Percentiles rank a stretch among this genome's conserved stretches.
These are phyloP conservation scores for Cynaeus angustus DNA, from an alignment of 2,888 invertebrate species.

Conservation along the genomic window DNA sequence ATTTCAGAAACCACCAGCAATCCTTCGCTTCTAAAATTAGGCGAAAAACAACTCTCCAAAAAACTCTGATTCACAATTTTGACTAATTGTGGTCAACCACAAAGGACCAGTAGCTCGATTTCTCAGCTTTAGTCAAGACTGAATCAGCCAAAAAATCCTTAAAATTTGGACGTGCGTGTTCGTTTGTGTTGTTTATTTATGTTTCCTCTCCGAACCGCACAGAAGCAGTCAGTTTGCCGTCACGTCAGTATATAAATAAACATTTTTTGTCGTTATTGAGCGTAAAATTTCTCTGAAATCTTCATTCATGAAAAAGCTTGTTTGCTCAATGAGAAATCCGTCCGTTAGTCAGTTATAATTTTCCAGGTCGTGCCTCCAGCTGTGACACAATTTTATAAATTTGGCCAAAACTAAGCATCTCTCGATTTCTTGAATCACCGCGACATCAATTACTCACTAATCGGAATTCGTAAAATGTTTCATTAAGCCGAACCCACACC, in stretches of 20 bases:
- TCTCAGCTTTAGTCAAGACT: no score
- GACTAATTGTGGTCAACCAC: no score
- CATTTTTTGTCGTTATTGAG: background rate
- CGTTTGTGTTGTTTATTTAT: background rate
- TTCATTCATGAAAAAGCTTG: slow-evolving; percentile 17
- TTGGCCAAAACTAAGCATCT: background rate
- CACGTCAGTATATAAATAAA: background rate
- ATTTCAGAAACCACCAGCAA: no score
- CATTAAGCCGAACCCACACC: slow-evolving; percentile 11
- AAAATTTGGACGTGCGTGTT: no score
- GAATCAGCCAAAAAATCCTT: no score
- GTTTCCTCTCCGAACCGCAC: background rate
- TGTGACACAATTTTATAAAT: slow-evolving; percentile 27
- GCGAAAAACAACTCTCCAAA: no score
- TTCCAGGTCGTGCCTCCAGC: slow-evolving; percentile 16
- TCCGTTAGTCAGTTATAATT: slow-evolving; percentile 9
- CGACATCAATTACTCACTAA: slow-evolving; percentile 23
- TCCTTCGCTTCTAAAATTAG: no score
- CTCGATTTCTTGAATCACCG: slow-evolving; percentile 18
- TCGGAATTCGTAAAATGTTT: slow-evolving; percentile 19
- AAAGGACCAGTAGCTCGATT: no score
- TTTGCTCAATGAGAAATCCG: slow-evolving; percentile 16
- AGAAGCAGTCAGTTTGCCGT: slow-evolving; percentile 1
- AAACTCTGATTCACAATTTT: no score
- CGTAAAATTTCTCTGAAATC: slow-evolving; percentile 6